These are phyloP conservation scores for Idaea aversata DNA, from an alignment of 2,888 invertebrate genomes.

Conservation along the genomic window DNA sequence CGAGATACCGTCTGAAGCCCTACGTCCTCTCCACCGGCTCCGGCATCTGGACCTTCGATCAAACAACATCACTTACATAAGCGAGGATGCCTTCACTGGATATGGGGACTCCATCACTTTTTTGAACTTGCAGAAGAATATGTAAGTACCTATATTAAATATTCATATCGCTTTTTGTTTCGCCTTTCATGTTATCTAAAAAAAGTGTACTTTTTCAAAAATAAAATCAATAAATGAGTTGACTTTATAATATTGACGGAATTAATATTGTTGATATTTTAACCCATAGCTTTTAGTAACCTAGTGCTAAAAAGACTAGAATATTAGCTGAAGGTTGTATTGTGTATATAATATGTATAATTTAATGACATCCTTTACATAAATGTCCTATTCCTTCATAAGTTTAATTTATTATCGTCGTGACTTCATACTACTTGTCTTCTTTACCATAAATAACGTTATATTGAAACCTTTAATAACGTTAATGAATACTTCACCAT, in stretches of 20 bases:
- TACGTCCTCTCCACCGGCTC: slow-evolving; percentile 90
- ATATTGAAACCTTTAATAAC: background rate
- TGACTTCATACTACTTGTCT: no score
- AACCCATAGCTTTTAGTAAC: no score
- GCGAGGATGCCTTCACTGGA: slow-evolving; percentile 92
- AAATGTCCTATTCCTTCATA: no score
- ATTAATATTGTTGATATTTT: background rate
- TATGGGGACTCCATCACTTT: slow-evolving; percentile 96
- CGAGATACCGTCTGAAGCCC: slow-evolving; percentile 90
- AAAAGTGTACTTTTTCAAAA: no score
- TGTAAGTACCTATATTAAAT: slow-evolving; percentile 82
- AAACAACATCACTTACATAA: slow-evolving; percentile 91
- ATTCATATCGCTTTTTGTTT: background rate
- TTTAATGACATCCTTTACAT: no score
- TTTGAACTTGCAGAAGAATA: slow-evolving; percentile 93
- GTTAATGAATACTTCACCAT: background rate
- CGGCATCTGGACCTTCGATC: slow-evolving; percentile 92
- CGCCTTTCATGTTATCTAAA: no score
- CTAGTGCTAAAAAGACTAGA: no score
- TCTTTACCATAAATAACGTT: no score
- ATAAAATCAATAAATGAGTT: no score
- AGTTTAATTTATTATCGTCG: background rate
- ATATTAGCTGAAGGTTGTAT: no score
- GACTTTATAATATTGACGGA: background rate
- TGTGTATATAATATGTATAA: no score